A percentile compares a stretch with the other conserved stretches of the same genome.
Evolutionary conservation across 2,113 vertebrate genomes (phyloP).

Genomic region (Patagioenas fasciata): DNA sequence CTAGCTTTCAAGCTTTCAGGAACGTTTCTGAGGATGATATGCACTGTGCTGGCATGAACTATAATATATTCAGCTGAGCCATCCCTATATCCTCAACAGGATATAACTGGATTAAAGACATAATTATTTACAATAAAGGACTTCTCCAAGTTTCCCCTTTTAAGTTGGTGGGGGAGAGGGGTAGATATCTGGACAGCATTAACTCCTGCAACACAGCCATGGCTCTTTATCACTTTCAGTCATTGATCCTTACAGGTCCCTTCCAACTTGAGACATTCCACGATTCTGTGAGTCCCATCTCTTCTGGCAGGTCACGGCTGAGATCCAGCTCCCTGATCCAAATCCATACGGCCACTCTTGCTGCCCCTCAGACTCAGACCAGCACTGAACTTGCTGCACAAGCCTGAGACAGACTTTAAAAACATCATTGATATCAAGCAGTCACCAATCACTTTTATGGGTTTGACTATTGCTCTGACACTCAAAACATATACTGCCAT

Average conservation of each 20-base stretch:
- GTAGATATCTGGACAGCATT: not conserved
- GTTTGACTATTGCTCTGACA: not conserved
- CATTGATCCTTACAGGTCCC: too few species aligned
- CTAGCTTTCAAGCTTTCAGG: not conserved
- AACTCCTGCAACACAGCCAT: not conserved
- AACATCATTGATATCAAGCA: not conserved
- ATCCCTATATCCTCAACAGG: not conserved
- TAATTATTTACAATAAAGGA: not conserved
- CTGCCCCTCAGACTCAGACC: not conserved
- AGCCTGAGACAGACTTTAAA: not conserved
- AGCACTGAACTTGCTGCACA: not conserved
- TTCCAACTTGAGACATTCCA: too few species aligned
- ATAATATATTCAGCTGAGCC: not conserved
- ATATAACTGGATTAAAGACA: not conserved
- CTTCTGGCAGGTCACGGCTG: not conserved
- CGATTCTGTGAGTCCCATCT: not conserved
- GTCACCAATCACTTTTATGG: not conserved
- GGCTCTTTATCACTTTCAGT: not conserved
- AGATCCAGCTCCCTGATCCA: not conserved
- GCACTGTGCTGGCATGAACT: not conserved
- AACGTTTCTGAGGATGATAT: not conserved
- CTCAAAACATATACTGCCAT: not conserved
- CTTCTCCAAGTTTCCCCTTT: not conserved
- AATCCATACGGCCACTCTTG: rapidly evolving
- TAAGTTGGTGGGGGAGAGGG: not conserved